Conservation (phyloP, 2,888 invertebrate genomes). For the Drosophila paramelanica region DNA sequence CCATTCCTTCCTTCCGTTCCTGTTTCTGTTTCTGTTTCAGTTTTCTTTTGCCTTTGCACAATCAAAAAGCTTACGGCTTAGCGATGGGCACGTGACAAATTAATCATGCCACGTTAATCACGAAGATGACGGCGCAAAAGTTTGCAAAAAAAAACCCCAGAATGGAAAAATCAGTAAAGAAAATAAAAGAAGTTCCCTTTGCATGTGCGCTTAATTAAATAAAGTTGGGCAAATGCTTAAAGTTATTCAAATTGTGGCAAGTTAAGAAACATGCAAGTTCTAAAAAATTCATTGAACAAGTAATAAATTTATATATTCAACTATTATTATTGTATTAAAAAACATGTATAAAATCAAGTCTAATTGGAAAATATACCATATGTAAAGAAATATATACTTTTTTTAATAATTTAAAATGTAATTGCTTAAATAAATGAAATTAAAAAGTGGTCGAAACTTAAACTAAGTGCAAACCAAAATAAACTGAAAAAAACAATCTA, state of each 20-base stretch:
- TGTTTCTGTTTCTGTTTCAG: constrained; percentile 9
- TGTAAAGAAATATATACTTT: too few relatives aligned
- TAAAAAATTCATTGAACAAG: background rate
- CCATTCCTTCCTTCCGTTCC: background rate
- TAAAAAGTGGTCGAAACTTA: too few relatives aligned
- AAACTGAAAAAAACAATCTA: too few relatives aligned
- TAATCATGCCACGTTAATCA: constrained; percentile 59
- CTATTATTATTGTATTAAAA: too few relatives aligned
- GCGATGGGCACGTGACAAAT: constrained; percentile 66
- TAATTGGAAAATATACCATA: too few relatives aligned
- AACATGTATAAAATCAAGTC: too few relatives aligned
- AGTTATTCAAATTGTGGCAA: background rate
- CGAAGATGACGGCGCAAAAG: constrained; percentile 37
- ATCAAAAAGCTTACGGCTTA: constrained; percentile 48
- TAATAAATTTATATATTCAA: background rate
- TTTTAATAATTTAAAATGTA: too few relatives aligned
- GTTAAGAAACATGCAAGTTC: background rate
- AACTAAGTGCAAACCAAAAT: too few relatives aligned
- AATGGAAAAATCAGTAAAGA: background rate
- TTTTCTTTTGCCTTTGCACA: constrained; percentile 37
- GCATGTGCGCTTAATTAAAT: constrained; percentile 28
- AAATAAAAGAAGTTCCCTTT: constrained; percentile 1
- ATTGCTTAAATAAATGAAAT: too few relatives aligned
- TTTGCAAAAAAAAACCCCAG: constrained; percentile 5
- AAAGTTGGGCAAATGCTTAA: constrained; percentile 13